A percentile compares a stretch with the other conserved stretches of the same genome.
phyloP scores from a whole-genome alignment of 2,797 vertebrate genomes.

The Siniperca undulata region DNA sequence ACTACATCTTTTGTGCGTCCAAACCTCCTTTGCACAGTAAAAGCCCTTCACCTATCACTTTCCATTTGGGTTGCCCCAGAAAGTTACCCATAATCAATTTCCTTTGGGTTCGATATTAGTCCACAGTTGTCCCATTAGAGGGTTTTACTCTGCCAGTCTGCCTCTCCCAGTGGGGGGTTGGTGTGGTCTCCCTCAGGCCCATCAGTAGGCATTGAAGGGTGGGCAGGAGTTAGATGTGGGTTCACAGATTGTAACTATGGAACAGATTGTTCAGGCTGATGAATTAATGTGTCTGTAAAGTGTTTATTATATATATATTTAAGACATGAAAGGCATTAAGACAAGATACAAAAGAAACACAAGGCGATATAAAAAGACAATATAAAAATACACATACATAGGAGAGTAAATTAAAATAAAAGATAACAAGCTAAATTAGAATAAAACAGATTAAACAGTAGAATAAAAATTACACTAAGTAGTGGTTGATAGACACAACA shows the following conservation, averaged over 20 bases:
- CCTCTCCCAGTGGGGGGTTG: constrained; percentile 12
- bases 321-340: background rate
- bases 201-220: background rate
- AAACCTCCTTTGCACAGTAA: constrained; percentile 10
- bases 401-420: too few relatives aligned
- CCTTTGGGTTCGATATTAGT: background rate
- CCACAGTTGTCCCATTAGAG: constrained; percentile 12
- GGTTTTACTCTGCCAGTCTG: background rate
- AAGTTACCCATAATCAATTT: constrained; percentile 7
- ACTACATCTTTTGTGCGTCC: too few relatives aligned
- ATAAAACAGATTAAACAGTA: background rate
- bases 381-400: background rate
- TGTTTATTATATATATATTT: too few relatives aligned
- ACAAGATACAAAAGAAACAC: background rate
- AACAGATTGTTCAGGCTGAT: too few relatives aligned
- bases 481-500: constrained; percentile 1
- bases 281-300: too few relatives aligned
- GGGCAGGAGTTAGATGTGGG: background rate
- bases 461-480: background rate
- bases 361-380: background rate
- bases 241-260: background rate
- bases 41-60: background rate
- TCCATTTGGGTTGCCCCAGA: constrained; percentile 9
- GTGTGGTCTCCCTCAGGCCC: constrained; percentile 12
- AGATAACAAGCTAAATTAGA: background rate